These are phyloP conservation scores for Podargus strigoides DNA, from an alignment of 2,797 vertebrate genomes.

Conservation along the genomic window DNA sequence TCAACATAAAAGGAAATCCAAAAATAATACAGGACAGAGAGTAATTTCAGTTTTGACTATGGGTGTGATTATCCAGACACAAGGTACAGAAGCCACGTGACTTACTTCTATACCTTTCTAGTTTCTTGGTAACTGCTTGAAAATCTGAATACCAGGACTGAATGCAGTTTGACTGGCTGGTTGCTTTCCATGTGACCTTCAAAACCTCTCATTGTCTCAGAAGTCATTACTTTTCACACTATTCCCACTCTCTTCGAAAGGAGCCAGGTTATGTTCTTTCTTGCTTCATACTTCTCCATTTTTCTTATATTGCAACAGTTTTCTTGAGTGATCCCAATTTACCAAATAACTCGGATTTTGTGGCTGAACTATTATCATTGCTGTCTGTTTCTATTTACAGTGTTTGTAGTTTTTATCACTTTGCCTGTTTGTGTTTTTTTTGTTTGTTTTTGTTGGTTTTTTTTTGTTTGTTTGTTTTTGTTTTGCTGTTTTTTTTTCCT, in stretches of 20 bases:
- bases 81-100: background rate
- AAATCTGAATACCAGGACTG: background rate
- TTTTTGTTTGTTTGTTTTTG: background rate
- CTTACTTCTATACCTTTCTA: background rate
- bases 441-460: background rate
- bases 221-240: background rate
- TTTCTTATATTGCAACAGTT: background rate
- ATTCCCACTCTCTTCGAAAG: background rate
- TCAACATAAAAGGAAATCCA: background rate
- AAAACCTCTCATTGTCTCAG: background rate
- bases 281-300: background rate
- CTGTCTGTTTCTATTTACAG: background rate
- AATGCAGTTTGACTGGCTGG: background rate
- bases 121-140: background rate
- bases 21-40: background rate
- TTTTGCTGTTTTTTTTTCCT: background rate
- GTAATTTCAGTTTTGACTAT: background rate
- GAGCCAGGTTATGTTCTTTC: background rate
- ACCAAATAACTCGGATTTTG: background rate
- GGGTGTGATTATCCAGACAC: background rate
- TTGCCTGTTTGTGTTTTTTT: background rate
- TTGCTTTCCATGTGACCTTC: background rate
- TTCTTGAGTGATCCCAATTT: background rate
- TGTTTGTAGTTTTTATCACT: background rate
- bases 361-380: background rate